Base-by-base conservation (phyloP, 1,140 invertebrate species). In the Eubasilissa regina region DNA sequence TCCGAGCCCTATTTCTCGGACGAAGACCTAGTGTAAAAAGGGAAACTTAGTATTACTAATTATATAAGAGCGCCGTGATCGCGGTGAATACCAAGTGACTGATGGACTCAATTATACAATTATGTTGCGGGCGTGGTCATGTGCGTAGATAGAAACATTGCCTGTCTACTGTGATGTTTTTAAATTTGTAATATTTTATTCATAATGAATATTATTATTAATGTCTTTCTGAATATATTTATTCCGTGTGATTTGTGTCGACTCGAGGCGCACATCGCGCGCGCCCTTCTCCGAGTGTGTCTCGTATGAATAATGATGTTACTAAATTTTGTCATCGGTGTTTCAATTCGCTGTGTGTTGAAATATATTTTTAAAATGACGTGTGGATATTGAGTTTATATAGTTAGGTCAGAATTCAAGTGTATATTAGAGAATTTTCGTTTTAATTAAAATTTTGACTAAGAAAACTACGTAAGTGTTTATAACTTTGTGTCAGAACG, bases 1-100 rank as follows among this genome's bases (percentile, higher is more conserved):
- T 83, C 79, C 81, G 79, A 80, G 48, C 75, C 72, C 64, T 58
- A 80, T 53, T 79, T 73, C 79, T 83, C 81, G 53, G 81, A 83
- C 70, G 81, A 83, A 45, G 81, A 83, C 53, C 77, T 83, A 77
- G 81, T 83, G 75, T 83, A 80, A 77, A 82, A 17, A 51, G 74
- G 62, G 72, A 17, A 77, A 72, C 55, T 77, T 43, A 77, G 45
- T 70, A 77, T 77, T 77, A 77, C 60, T 76, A 70, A 64, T n/a
- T 70, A 25, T 47, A 13, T 75, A 75, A 58, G 73, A 60, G 19
- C 51, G 60, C 60, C 60, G 13, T 4, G 19, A 25, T n/a, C 12
- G 35, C 66, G 62, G 17, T 21, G 21, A 35, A 25, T 15, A 72
- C 4, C 25, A 47, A 58, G 35, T 78, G 53, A 62, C 60, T 48